A percentile compares a stretch with the other conserved stretches of the same genome.
These are phyloP conservation scores for Heterodera carotae DNA, from an alignment of 1,140 invertebrate species.

Conservation along the genomic window DNA sequence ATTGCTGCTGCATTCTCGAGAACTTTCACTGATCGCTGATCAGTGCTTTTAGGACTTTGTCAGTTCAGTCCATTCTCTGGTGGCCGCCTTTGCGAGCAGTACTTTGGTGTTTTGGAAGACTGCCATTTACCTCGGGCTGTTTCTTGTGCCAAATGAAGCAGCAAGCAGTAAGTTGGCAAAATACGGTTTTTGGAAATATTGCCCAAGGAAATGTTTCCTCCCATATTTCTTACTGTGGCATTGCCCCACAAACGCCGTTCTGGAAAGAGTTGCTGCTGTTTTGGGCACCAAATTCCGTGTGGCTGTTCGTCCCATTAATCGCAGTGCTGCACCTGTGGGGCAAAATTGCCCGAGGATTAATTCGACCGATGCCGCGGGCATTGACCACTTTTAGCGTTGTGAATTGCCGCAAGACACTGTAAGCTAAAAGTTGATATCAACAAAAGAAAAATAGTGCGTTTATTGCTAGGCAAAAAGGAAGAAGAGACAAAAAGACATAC, in stretches of 20 bases:
- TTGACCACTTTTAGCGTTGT: not conserved
- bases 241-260: conserved; percentile 34
- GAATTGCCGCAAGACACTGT: not conserved
- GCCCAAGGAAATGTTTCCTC: not conserved
- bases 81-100: conserved; percentile 52
- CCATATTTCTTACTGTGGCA: conserved; percentile 14
- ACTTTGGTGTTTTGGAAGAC: conserved; percentile 63
- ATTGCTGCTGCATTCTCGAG: not conserved
- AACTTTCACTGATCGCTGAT: not conserved
- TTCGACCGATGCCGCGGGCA: not conserved
- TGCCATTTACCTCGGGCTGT: conserved; percentile 53
- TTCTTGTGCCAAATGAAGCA: conserved; percentile 41
- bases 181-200: not conserved
- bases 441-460: not conserved
- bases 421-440: not conserved
- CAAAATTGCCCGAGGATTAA: conserved; percentile 3
- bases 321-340: not conserved
- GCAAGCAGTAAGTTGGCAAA: not conserved
- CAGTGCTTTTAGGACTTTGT: conserved; percentile 29
- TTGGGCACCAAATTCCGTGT: conserved; percentile 46
- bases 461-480: not conserved
- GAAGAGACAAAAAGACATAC: not conserved
- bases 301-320: conserved; percentile 52
- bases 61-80: conserved; percentile 50
- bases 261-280: conserved; percentile 48